Evolutionary conservation across 2,888 invertebrate species (phyloP).

Genomic region (Caenorhabditis drosophilae): DNA sequence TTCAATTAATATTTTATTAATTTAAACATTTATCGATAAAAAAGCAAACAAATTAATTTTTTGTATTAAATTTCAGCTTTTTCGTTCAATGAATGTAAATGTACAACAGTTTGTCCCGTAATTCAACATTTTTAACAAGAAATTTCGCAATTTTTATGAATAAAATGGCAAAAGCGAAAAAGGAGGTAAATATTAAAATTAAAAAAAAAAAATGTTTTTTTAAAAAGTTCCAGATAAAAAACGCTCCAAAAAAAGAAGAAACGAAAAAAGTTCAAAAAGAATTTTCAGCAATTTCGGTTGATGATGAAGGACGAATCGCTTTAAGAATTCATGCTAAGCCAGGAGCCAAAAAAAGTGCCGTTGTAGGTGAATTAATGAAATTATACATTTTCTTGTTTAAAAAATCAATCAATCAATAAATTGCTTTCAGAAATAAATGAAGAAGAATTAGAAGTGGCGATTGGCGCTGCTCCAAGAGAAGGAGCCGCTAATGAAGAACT

Average conservation of each 20-base stretch:
- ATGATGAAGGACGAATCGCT: constrained; percentile 73
- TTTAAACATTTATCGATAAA: too few species aligned
- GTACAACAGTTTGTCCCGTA: too few species aligned
- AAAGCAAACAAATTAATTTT: too few species aligned
- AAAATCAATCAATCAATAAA: background rate
- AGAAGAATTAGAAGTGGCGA: constrained; percentile 79
- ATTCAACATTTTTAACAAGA: too few species aligned
- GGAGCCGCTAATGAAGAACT: constrained; percentile 83
- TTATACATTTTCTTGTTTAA: too few species aligned
- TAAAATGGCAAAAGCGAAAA: constrained; percentile 26
- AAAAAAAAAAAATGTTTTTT: constrained; percentile 1
- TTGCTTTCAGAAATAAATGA: constrained; percentile 49
- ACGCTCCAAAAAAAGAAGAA: background rate
- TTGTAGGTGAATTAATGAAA: constrained; percentile 73
- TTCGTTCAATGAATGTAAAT: too few species aligned
- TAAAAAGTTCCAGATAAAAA: constrained; percentile 13
- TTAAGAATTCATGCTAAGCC: constrained; percentile 79
- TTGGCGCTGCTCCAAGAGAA: constrained; percentile 82
- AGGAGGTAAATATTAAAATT: constrained; percentile 9
- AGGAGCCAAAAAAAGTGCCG: constrained; percentile 78
- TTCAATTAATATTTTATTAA: too few species aligned
- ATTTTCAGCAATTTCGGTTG: constrained; percentile 25
- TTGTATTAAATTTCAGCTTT: too few species aligned
- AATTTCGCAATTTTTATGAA: too few species aligned
- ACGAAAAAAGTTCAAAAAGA: background rate